phyloP scores from a whole-genome alignment of 2,113 vertebrate species.

The Cettia cetti region DNA sequence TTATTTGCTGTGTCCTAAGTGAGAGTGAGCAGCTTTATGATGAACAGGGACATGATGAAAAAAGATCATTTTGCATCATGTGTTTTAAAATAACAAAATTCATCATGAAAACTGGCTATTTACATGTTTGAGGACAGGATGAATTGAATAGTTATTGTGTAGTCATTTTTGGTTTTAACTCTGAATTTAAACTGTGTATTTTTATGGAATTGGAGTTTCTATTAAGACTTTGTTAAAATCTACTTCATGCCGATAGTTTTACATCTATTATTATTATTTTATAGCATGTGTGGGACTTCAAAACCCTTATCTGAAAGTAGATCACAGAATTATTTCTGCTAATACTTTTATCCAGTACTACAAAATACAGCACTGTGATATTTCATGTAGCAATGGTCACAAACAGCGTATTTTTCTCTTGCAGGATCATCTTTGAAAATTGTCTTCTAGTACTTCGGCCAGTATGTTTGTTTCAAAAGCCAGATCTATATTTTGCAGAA shows the following conservation, averaged over 20 bases:
- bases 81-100: neutral
- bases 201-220: neutral
- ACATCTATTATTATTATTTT: neutral
- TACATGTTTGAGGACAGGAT: neutral
- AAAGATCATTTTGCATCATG: neutral
- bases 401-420: neutral
- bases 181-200: neutral
- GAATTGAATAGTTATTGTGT: neutral
- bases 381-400: neutral
- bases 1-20: neutral
- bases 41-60: neutral
- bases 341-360: neutral
- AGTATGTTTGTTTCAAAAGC: neutral
- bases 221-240: neutral
- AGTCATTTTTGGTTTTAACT: neutral
- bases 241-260: neutral
- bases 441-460: neutral
- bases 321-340: neutral
- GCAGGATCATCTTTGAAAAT: neutral
- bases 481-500: neutral
- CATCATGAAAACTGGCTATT: neutral
- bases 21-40: neutral
- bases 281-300: neutral
- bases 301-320: neutral
- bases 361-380: neutral